Base-by-base conservation (phyloP, 1,140 invertebrate genomes). In the Galendromus occidentalis region DNA sequence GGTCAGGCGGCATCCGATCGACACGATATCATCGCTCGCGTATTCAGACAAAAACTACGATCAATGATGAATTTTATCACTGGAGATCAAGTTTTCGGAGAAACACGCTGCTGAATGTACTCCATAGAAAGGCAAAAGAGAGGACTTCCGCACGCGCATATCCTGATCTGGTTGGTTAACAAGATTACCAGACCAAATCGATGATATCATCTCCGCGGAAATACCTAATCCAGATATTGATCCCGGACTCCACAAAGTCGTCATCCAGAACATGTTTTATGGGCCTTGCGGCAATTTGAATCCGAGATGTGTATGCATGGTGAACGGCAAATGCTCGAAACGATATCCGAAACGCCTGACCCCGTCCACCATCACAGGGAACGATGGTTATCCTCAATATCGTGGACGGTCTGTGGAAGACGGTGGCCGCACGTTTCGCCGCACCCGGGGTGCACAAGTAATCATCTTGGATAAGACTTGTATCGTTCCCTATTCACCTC, bases 401-500 rank as follows among this genome's bases (percentile, higher is more conserved):
- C 33, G 33, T 39, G 4, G 33, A 39, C 33, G 9, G 9, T 39
- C 33, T 4, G 9, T 9, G 4, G 33, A 39, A 9, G 33, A 39
- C 9, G 33, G 33, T 39, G 33, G 33, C 9, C 33, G 9, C 33
- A 6, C 4, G 4, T 39, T 39, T 39, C 33, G 4, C 9, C 33
- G 4, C 33, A 39, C 4, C 4, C 4, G 4, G 33, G 4, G 33
- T 39, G 9, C 4, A 4, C 4, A 39, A 6, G 4, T 39, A 9
- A 42, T 70, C 44, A 66, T 71, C 20, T 71, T 79, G 33, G 76
- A 79, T 70, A 81, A 80, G 68, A 65, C 72, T 41, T 80, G 76
- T 76, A 71, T 81, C 64, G 78, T 80, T 33, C 79, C 78, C 65
- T 81, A 81, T 74, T 78, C 75, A 67, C 75, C 77, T 14, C 66